A percentile compares a stretch with the other conserved stretches of the same genome.
phyloP scores from a whole-genome alignment of 2,797 vertebrate species.

The Sebastes vulpes region DNA sequence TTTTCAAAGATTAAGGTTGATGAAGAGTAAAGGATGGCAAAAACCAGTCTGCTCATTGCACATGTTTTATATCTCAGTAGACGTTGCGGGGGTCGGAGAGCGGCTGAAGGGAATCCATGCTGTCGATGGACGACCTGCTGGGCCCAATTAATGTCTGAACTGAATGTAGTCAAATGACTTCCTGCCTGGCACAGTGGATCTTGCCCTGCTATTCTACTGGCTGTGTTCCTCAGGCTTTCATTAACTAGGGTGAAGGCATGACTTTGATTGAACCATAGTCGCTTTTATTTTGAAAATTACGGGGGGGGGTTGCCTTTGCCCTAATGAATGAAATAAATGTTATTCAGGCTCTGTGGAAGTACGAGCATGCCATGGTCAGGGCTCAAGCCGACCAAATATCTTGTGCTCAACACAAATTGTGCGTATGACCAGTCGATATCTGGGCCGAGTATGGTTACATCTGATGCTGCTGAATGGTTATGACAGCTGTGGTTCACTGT shows the following conservation, averaged over 20 bases:
- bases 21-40: constrained; percentile 58
- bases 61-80: constrained; percentile 47
- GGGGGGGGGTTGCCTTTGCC: neutral
- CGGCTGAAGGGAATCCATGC: constrained; percentile 26
- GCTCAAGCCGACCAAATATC: constrained; percentile 4
- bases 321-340: constrained; percentile 2
- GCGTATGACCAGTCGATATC: neutral
- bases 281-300: neutral
- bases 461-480: constrained; percentile 8
- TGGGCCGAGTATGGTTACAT: constrained; percentile 1
- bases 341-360: neutral
- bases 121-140: constrained; percentile 37
- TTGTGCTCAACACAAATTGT: neutral
- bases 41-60: constrained; percentile 56
- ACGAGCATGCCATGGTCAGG: neutral
- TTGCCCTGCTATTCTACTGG: constrained; percentile 2
- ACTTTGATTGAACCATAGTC: neutral
- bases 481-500: neutral
- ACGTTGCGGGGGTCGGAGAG: neutral
- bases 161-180: constrained; percentile 47
- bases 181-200: constrained; percentile 6
- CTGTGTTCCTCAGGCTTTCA: constrained; percentile 7
- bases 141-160: constrained; percentile 37
- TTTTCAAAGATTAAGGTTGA: constrained; percentile 84
- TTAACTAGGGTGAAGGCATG: neutral